A percentile compares a stretch with the other conserved stretches of the same genome.
These are phyloP conservation scores for Rhagologus leucostigma DNA, from an alignment of 2,113 vertebrate species.

Conservation along the genomic window DNA sequence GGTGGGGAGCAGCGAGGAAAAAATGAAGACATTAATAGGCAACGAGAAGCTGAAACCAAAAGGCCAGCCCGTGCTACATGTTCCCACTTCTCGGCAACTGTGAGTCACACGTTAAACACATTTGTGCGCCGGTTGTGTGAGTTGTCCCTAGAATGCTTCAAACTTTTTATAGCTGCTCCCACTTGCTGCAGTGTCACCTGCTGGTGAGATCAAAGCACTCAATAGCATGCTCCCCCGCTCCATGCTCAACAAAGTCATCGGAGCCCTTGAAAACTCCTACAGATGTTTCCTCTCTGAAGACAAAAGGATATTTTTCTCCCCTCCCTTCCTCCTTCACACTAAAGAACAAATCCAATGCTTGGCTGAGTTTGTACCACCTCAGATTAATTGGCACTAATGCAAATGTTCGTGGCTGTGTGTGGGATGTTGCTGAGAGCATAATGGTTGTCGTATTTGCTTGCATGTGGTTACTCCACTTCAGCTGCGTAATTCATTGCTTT, in stretches of 20 bases:
- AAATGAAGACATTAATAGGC: not conserved
- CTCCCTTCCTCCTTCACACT: slow-evolving; percentile 41
- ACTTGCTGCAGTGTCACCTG: slow-evolving; percentile 66
- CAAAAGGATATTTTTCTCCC: slow-evolving; percentile 31
- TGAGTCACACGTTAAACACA: slow-evolving; percentile 1
- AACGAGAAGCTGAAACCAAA: not conserved
- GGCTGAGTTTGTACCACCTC: slow-evolving; percentile 38
- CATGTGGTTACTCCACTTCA: slow-evolving; percentile 47
- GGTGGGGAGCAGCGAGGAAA: not conserved
- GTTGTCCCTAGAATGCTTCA: slow-evolving; percentile 25
- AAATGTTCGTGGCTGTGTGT: slow-evolving; percentile 21
- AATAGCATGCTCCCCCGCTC: slow-evolving; percentile 6
- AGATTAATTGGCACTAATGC: slow-evolving; percentile 53
- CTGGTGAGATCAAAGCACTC: slow-evolving; percentile 40
- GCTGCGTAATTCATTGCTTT: slow-evolving; percentile 42
- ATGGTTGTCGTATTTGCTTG: slow-evolving; percentile 44
- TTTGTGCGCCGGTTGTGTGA: not conserved
- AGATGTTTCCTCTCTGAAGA: slow-evolving; percentile 42
- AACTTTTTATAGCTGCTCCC: slow-evolving; percentile 56
- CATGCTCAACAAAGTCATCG: slow-evolving; percentile 22
- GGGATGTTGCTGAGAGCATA: slow-evolving; percentile 54
- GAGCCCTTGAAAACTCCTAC: slow-evolving; percentile 45
- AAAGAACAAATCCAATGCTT: slow-evolving; percentile 41
- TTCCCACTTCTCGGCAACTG: slow-evolving; percentile 9
- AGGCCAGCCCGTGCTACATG: not conserved